Base-by-base conservation (phyloP, 1,140 invertebrate genomes). In the Epicauta chinensis region DNA sequence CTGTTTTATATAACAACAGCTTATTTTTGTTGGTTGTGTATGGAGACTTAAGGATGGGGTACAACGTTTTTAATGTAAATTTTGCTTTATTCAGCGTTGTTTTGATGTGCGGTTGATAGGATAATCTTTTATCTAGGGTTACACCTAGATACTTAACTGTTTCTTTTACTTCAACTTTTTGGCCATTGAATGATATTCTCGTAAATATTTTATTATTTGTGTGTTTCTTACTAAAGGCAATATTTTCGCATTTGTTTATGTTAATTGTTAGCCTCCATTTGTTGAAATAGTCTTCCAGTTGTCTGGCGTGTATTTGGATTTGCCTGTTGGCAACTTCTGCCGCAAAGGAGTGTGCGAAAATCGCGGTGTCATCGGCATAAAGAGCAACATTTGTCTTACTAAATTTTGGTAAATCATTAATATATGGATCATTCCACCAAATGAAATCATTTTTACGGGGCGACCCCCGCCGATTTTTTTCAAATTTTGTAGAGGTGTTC, bases 231-330 rank as follows among this genome's bases (percentile, higher is more conserved):
- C 42, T 57, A 31, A 57, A 57, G n/a, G 34, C 42, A 2, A 58
- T 29, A 9, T 50, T 50, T 38, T 23, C 31, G 4, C 44, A 58
- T 59, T 69, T 69, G 9, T 31, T 23, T 43, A 58, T 14, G 34
- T 69, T 69, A 10, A 65, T 36, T 53, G 51, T 53, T 4, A 69
- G 59, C 32, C 47, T 50, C 64, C 65, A 66, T 50, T 61, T 61
- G 2, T 41, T 46, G 29, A 59, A 39, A 53, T 61, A 65, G 2
- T 49, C 16, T 15, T 47, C 35, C 1, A 62, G 17, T 34, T 32
- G 16, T n/a, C 44, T 36, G 9, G 59, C 34, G 34, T 57, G 41
- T 17, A 50, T 35, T 51, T 62, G 49, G n/a, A 61, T 42, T 15
- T 48, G 16, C 11, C 32, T 43, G 7, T 43, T 38, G 4, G 60